Conservation (phyloP, 2,888 invertebrate species). For the Coelinius sp. region DNA sequence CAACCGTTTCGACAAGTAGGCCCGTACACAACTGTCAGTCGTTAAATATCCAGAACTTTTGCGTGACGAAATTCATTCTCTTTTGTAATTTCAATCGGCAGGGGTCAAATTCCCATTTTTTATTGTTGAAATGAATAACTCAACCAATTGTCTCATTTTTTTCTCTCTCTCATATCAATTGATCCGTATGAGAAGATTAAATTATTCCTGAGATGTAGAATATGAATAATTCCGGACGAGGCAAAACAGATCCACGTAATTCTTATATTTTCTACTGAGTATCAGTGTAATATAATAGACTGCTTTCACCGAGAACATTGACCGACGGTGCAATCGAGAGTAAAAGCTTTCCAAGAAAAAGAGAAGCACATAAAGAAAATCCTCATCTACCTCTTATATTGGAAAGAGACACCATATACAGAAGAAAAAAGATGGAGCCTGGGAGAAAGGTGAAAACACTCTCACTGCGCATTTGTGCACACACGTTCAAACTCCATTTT, state of each 20-base stretch:
- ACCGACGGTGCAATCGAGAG: conserved; percentile 61
- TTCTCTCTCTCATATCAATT: too few relatives aligned
- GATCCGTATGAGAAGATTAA: too few relatives aligned
- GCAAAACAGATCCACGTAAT: too few relatives aligned
- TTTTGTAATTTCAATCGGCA: not conserved
- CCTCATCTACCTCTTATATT: not conserved
- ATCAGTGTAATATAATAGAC: conserved; percentile 22
- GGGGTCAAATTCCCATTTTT: not conserved
- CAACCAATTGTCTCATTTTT: too few relatives aligned
- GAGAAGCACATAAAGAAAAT: conserved; percentile 27
- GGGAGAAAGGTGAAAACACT: conserved; percentile 71
- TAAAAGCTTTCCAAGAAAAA: conserved; percentile 62
- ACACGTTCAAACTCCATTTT: conserved; percentile 24
- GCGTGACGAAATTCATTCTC: not conserved
- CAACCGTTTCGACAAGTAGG: conserved; percentile 57
- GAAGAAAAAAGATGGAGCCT: conserved; percentile 15
- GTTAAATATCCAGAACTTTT: not conserved
- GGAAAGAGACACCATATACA: not conserved
- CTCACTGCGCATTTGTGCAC: conserved; percentile 54
- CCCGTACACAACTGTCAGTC: conserved; percentile 19
- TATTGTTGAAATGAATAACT: not conserved
- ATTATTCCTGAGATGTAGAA: too few relatives aligned
- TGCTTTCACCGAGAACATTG: conserved; percentile 44
- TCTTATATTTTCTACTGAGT: not conserved
- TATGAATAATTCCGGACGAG: too few relatives aligned